Evolutionary conservation across 2,888 invertebrate genomes (phyloP).

Genomic region (Caradrina kadenii): DNA sequence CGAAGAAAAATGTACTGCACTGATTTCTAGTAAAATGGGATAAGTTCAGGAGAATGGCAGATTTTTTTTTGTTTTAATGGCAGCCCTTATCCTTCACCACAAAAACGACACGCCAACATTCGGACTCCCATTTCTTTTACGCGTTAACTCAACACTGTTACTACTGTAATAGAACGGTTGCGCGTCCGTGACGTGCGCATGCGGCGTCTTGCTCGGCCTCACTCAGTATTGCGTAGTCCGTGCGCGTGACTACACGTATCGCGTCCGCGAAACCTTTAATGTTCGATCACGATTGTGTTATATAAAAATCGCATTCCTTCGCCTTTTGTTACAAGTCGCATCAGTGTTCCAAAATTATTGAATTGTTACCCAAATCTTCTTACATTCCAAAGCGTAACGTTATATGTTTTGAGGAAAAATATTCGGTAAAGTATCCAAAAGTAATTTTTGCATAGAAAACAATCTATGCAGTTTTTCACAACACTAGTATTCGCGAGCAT

Average conservation of each 20-base stretch:
- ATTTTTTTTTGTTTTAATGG: neutral
- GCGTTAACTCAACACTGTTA: slow-evolving; percentile 64
- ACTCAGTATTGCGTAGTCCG: slow-evolving; percentile 80
- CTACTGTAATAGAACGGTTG: slow-evolving; percentile 68
- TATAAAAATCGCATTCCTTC: slow-evolving; percentile 74
- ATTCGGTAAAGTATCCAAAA: slow-evolving; percentile 69
- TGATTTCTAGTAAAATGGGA: neutral
- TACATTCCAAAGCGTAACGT: slow-evolving; percentile 63
- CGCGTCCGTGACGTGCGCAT: slow-evolving; percentile 65
- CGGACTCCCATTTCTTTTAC: slow-evolving; percentile 63
- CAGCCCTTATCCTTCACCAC: neutral
- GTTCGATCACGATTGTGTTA: slow-evolving; percentile 74
- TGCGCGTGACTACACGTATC: slow-evolving; percentile 75
- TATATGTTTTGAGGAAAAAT: slow-evolving; percentile 65
- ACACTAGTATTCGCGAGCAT: slow-evolving; percentile 56
- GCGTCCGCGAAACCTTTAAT: slow-evolving; percentile 57
- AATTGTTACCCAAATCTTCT: slow-evolving; percentile 39
- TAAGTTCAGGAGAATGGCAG: neutral
- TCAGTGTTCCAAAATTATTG: slow-evolving; percentile 59
- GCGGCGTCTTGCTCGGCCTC: slow-evolving; percentile 62
- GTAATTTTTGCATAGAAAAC: slow-evolving; percentile 66
- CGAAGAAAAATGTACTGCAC: neutral
- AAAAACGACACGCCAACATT: slow-evolving; percentile 40
- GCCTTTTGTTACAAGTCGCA: slow-evolving; percentile 56
- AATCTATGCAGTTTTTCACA: slow-evolving; percentile 59